Base-by-base conservation (phyloP, 2,888 invertebrate genomes). In the Amphipoea oculea region DNA sequence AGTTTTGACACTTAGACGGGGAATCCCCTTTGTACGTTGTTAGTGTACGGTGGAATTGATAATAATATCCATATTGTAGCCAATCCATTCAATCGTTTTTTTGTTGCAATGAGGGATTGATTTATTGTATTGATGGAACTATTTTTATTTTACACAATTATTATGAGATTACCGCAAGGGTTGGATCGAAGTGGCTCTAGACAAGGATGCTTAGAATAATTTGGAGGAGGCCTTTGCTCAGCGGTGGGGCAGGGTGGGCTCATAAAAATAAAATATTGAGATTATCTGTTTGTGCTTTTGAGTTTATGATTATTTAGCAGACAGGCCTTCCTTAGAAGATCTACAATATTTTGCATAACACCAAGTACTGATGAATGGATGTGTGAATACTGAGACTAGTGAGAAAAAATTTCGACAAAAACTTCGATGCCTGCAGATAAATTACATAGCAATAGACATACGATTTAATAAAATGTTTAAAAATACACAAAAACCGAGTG, bases 1-100 rank as follows among this genome's bases (percentile, higher is more conserved):
- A 77, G 85, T 86, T 85, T 67, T 75, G 76, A 86, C 86, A 86
- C 71, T 78, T 77, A 83, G 51, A 70, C 78, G 36, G 42, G 36
- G 45, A 66, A 73, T 71, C 40, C n/a, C 69, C 45, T 86, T 73
- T 76, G 67, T 45, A 60, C 23, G 51, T 73, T 76, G 69, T 72
- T 66, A 40, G 20, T n/a, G 11, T 45, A 65, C n/a, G 1, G 3
- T 60, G 36, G 23, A 54, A 81, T 82, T n/a, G 1, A 57, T 48
- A 36, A 36, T 36, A 36, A 51, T 42, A 75, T 29, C 1, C 9
- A 63, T 36, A 36, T 48, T 54, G 2, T 2, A 66, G n/a, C 48
- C 36, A 80, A 60, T 80, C 45, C 14, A 29, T n/a, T 66, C 11
- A 29, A 57, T n/a, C 20, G 36, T n/a, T 12, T 1, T 29, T n/a